Conservation (phyloP, 2,888 invertebrate genomes). For the Tuberolachnus salignus region DNA sequence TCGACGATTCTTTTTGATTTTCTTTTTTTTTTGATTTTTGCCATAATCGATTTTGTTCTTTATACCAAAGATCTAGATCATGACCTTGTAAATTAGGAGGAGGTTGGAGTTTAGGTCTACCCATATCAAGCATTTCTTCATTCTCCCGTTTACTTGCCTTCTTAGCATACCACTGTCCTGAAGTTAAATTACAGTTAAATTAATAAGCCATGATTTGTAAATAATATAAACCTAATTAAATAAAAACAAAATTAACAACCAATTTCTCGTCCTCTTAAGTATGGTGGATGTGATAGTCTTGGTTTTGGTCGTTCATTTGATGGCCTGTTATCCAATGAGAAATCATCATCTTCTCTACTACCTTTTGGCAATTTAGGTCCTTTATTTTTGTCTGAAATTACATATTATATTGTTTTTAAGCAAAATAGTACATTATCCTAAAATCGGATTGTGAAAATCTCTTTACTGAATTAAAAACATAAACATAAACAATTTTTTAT, state of each 20-base stretch:
- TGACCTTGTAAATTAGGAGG: conserved; percentile 39
- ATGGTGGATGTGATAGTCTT: conserved; percentile 21
- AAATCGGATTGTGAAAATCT: too few relatives aligned
- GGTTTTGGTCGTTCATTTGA: conserved; percentile 4
- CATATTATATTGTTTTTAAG: not conserved
- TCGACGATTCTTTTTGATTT: conserved; percentile 45
- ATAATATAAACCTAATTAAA: not conserved
- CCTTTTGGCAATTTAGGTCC: conserved; percentile 22
- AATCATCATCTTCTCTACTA: conserved; percentile 27
- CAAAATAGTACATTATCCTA: too few relatives aligned
- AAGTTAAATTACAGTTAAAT: conserved; percentile 9
- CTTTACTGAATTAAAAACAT: too few relatives aligned
- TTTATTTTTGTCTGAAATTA: conserved; percentile 48
- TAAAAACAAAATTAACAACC: conserved; percentile 6
- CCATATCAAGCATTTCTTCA: conserved; percentile 40
- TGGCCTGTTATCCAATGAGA: not conserved
- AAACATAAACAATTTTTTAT: too few relatives aligned
- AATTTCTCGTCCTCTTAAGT: conserved; percentile 48
- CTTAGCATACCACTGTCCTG: conserved; percentile 38
- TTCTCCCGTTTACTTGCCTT: conserved; percentile 34
- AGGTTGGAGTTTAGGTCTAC: conserved; percentile 35
- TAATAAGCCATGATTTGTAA: not conserved
- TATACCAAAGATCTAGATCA: conserved; percentile 46
- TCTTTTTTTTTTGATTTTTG: conserved; percentile 46
- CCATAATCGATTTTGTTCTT: conserved; percentile 52